Percentiles rank a stretch among this genome's conserved stretches.
Evolutionary conservation across 2,113 vertebrate species (phyloP).

Genomic region (Microcebus griseorufus): DNA sequence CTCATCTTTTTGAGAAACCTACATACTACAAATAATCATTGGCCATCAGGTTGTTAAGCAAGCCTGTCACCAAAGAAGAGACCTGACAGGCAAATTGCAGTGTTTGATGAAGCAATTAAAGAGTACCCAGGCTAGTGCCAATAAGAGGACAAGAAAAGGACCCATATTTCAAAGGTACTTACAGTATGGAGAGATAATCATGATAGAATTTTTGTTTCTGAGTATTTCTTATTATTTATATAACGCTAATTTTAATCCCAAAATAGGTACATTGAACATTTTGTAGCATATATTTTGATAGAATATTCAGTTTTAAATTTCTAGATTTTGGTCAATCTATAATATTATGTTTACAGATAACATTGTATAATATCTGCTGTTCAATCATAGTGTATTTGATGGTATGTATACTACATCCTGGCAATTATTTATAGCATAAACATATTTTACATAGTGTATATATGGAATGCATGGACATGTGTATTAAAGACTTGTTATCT

Average conservation of each 20-base stretch:
- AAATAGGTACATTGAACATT: neutral
- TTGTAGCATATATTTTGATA: neutral
- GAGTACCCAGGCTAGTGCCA: neutral
- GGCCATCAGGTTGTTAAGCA: neutral
- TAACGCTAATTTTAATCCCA: neutral
- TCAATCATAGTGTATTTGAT: neutral
- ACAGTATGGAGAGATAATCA: neutral
- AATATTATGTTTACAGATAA: neutral
- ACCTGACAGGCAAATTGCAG: neutral
- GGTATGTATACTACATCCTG: neutral
- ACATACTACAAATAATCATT: neutral
- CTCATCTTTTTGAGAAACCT: constrained; percentile 22
- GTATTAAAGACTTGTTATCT: neutral
- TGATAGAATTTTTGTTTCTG: constrained; percentile 37
- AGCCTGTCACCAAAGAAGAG: neutral
- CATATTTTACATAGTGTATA: neutral
- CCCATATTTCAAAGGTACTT: neutral
- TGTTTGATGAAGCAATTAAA: neutral
- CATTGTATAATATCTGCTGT: neutral
- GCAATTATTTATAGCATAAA: neutral
- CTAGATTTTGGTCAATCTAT: neutral
- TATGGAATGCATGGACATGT: neutral
- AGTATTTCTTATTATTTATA: constrained; percentile 46
- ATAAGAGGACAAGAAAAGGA: neutral
- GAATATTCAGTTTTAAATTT: constrained; percentile 17